Evolutionary conservation across 2,113 vertebrate genomes (phyloP).

Genomic region (Ophthalmolycus amberensis): DNA sequence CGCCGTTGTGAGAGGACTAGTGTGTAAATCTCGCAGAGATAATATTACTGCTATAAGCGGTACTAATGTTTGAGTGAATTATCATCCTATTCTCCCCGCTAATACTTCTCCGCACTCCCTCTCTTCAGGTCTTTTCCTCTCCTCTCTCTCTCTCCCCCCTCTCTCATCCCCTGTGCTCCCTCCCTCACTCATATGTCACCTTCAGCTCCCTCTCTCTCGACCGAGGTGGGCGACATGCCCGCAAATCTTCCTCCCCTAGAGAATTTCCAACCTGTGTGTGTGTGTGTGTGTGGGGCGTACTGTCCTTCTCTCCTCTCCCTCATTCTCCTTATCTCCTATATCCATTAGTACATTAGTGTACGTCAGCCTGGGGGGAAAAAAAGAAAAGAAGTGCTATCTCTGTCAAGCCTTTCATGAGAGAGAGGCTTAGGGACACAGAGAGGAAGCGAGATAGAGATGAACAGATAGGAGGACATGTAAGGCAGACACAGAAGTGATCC

Average conservation of each 20-base stretch:
- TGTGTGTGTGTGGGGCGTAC: conserved; percentile 6
- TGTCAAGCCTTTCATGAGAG: conserved; percentile 36
- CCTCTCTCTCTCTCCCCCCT: neutral
- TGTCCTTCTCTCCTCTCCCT: conserved; percentile 50
- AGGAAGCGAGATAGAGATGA: neutral
- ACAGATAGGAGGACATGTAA: conserved; percentile 1
- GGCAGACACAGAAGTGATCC: neutral
- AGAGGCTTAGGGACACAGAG: neutral
- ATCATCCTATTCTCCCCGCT: conserved; percentile 50
- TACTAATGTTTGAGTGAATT: conserved; percentile 59
- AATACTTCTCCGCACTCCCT: conserved; percentile 12
- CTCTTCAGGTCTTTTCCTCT: conserved; percentile 32
- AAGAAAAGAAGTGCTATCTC: conserved; percentile 32
- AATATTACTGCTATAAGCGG: conserved; percentile 53
- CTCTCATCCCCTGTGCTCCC: neutral
- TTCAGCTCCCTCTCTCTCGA: conserved; percentile 60
- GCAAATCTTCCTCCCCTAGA: conserved; percentile 56
- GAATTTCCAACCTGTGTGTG: conserved; percentile 35
- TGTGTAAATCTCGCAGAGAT: conserved; percentile 55
- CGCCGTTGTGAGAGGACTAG: conserved; percentile 29
- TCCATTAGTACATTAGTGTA: conserved; percentile 70
- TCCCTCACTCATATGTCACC: conserved; percentile 62
- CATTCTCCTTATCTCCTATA: conserved; percentile 44
- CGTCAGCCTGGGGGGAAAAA: conserved; percentile 30
- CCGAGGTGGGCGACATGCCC: conserved; percentile 58